These are phyloP conservation scores for Ibidorhyncha struthersii DNA, from an alignment of 2,113 vertebrate genomes.

Conservation along the genomic window DNA sequence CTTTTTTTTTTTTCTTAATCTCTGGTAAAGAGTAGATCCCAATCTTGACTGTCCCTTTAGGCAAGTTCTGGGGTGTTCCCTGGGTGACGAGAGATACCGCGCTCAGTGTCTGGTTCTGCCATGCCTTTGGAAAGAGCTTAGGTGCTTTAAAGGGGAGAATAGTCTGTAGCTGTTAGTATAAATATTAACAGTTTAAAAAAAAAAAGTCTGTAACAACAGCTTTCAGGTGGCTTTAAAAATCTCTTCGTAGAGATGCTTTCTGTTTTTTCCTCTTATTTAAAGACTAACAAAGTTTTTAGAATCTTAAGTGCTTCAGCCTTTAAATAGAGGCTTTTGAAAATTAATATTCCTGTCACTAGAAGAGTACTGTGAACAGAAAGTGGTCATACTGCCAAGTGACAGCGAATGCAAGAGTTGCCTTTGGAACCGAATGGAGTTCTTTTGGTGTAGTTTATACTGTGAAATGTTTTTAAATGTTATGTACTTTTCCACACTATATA, in stretches of 20 bases:
- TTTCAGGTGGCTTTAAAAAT: not conserved
- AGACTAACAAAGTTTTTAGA: not conserved
- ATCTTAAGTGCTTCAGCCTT: not conserved
- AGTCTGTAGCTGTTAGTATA: no score
- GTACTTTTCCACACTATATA: not conserved
- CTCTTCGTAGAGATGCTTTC: not conserved
- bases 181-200: no score
- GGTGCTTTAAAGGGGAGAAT: no score
- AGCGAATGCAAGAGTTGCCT: not conserved
- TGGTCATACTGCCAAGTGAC: not conserved
- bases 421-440: not conserved
- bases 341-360: slow-evolving; percentile 42
- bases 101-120: no score
- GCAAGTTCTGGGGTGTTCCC: no score
- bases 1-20: no score
- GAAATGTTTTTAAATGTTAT: not conserved
- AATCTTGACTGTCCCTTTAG: no score
- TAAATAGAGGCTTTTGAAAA: not conserved
- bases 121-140: no score
- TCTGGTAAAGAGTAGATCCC: no score
- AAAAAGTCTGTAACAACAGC: not conserved
- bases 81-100: no score
- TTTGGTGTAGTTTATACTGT: not conserved
- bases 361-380: not conserved
- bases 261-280: not conserved